Percentiles rank a stretch among this genome's conserved stretches.
Evolutionary conservation across 2,113 vertebrate species (phyloP).

Genomic region (Acinonyx jubatus): DNA sequence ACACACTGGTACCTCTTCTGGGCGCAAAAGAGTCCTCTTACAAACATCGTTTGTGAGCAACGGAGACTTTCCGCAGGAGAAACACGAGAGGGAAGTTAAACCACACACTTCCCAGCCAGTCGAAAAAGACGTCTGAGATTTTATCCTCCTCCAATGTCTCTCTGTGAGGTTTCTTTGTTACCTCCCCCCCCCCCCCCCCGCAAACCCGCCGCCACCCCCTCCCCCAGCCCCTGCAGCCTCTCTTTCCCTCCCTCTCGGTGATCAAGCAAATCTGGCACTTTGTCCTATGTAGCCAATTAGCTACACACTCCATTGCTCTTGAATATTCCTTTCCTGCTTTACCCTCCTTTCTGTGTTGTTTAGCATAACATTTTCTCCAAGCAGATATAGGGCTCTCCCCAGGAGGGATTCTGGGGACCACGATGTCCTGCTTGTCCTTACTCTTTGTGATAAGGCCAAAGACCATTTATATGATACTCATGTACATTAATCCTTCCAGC

Average conservation of each 20-base stretch:
- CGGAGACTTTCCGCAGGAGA: neutral
- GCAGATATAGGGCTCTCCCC: neutral
- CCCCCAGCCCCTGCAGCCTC: neutral
- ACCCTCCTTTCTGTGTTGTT: neutral
- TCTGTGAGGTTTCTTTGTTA: neutral
- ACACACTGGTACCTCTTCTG: neutral
- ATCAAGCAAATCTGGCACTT: neutral
- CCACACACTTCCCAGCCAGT: neutral
- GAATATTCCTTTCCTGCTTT: neutral
- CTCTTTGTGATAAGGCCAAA: neutral
- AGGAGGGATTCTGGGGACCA: neutral
- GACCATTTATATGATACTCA: neutral
- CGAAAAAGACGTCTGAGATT: too few species aligned
- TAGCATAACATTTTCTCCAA: neutral
- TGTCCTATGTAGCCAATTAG: rapidly evolving
- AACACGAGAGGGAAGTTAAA: neutral
- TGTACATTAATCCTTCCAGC: neutral
- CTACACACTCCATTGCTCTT: neutral
- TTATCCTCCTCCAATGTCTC: neutral
- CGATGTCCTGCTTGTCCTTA: neutral
- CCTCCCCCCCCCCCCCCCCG: neutral
- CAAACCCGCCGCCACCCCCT: too few species aligned
- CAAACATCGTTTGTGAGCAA: neutral
- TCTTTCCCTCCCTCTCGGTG: neutral
- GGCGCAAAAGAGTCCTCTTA: too few species aligned